These are phyloP conservation scores for Drosophila ezoana DNA, from an alignment of 2,888 invertebrate species.

Conservation along the genomic window DNA sequence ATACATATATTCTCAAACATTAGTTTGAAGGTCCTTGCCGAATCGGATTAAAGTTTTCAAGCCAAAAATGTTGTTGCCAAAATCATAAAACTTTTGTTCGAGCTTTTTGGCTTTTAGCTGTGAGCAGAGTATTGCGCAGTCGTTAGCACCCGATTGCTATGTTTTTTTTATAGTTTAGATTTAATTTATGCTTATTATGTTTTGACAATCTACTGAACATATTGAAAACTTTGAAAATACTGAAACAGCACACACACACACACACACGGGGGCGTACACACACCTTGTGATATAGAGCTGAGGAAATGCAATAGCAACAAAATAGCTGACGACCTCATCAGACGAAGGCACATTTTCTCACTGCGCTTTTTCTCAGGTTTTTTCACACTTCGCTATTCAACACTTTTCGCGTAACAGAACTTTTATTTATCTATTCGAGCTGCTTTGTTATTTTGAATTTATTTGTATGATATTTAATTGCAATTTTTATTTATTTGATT, in stretches of 20 bases:
- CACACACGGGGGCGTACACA: conserved; percentile 45
- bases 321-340: conserved; percentile 31
- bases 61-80: too few species aligned
- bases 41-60: too few species aligned
- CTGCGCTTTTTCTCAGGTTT: conserved; percentile 18
- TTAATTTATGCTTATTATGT: too few species aligned
- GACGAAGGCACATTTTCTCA: conserved; percentile 33
- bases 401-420: conserved; percentile 1
- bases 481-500: background rate
- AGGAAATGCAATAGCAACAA: conserved; percentile 56
- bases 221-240: background rate
- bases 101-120: background rate
- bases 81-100: too few species aligned
- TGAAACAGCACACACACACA: conserved; percentile 12
- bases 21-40: too few species aligned
- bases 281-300: conserved; percentile 70
- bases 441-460: background rate
- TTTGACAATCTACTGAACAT: background rate
- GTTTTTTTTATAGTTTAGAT: background rate
- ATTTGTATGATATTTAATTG: background rate
- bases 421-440: background rate
- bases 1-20: too few species aligned
- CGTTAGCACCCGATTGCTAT: background rate
- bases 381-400: background rate
- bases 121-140: background rate